Base-by-base conservation (phyloP, 2,888 invertebrate genomes). In the Coenonympha arcania region DNA sequence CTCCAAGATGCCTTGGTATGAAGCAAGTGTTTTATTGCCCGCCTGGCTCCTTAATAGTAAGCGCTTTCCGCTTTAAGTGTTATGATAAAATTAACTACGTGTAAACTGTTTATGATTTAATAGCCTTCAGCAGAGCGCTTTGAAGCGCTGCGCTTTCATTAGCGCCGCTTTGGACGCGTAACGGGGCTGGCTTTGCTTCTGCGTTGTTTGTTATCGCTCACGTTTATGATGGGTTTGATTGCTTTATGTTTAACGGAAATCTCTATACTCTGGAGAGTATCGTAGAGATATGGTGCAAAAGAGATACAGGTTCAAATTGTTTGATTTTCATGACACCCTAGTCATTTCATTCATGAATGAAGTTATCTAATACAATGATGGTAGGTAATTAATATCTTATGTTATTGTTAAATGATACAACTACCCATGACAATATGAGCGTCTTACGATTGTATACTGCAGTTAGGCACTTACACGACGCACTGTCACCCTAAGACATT, bases 21-120 rank as follows among this genome's bases (percentile, higher is more conserved):
- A 41, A 24, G 36, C 53, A 18, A 37, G 39, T 42, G 36, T 56
- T 57, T 52, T 47, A 54, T 46, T 48, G 40, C 47, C 42, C 42
- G 46, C 39, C 44, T 48, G 47, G 48, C 36, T 39, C 33, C 46
- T 41, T 54, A 48, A 54, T 36, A 49, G 52, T 39, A 39, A 36
- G 49, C 18, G 40, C 34, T 51, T 36, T 34, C 43, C 18, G 40
- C 34, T 51, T 36, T 34, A 46, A 40, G 43, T 52, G 52, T 49
- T 45, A 45, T 48, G 52, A 50, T 55, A 44, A 44, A 54, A 54
- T 50, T 50, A 50, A 50, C 50, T 48, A 48, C 48, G 52, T 50
- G 55, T 52, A 52, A 50, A 54, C 45, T 56, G 52, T 54, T 58
- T 58, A 58, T 52, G 49, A 46, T 50, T 41, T 52, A 58, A 54